Percentiles rank a stretch among this genome's conserved stretches.
phyloP scores from a whole-genome alignment of 2,797 vertebrate species.

The Lutjanus argentimaculatus region DNA sequence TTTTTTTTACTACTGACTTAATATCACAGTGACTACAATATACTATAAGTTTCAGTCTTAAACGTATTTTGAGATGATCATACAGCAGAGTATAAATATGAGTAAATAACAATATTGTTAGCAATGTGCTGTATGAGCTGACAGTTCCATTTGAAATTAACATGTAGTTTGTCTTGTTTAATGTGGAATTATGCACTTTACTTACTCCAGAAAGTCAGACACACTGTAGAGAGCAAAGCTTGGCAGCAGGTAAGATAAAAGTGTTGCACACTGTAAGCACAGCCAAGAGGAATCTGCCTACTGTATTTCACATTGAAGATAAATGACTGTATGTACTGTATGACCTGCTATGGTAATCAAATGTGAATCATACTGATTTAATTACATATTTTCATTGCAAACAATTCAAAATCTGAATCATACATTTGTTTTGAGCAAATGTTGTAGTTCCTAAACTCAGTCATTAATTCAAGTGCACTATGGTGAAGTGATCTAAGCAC shows the following conservation, averaged over 20 bases:
- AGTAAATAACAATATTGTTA: conserved; percentile 13
- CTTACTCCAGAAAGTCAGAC: conserved; percentile 50
- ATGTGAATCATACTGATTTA: conserved; percentile 23
- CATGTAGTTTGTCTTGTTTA: conserved; percentile 43
- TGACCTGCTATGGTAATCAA: conserved; percentile 67
- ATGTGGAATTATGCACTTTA: conserved; percentile 69
- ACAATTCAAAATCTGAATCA: conserved; percentile 19
- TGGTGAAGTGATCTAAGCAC: conserved; percentile 4
- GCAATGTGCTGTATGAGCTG: conserved; percentile 20
- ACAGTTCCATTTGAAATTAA: conserved; percentile 42
- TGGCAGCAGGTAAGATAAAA: background rate
- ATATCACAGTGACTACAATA: conserved; percentile 21
- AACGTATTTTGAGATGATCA: conserved; percentile 23
- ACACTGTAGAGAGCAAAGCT: conserved; percentile 36
- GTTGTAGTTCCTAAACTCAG: background rate
- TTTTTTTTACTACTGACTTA: conserved; percentile 7
- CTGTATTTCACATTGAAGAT: conserved; percentile 35
- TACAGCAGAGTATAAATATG: conserved; percentile 34
- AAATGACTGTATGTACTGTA: background rate
- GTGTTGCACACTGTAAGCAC: conserved; percentile 12
- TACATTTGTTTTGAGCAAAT: conserved; percentile 1
- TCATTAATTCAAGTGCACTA: background rate
- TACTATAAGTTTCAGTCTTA: conserved; percentile 31
- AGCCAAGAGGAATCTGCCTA: conserved; percentile 10
- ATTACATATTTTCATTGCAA: background rate